Evolutionary conservation across 1,140 invertebrate species (phyloP).

Genomic region (Drosophila orena): DNA sequence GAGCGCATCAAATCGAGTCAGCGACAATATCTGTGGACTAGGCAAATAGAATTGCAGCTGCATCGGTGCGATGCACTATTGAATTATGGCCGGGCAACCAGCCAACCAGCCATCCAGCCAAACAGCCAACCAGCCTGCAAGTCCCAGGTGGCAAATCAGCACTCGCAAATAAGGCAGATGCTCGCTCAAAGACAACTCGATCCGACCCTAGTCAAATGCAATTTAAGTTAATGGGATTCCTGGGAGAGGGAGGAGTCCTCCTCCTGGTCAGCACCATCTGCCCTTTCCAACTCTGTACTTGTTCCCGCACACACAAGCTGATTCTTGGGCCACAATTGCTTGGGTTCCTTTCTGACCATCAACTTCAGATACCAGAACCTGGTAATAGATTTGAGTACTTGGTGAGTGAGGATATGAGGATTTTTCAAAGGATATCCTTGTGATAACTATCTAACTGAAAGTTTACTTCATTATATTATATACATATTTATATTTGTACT

Average conservation of each 20-base stretch:
- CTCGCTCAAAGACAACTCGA: conserved; percentile 18
- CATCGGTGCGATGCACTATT: conserved; percentile 37
- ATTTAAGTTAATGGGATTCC: conserved; percentile 42
- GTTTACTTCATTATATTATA: too few relatives aligned
- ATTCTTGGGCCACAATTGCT: conserved; percentile 1
- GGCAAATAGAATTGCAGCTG: conserved; percentile 44
- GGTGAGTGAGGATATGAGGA: too few relatives aligned
- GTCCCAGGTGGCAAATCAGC: conserved; percentile 46
- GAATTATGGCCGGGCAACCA: conserved; percentile 31
- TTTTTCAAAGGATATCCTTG: too few relatives aligned
- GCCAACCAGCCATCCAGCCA: background rate
- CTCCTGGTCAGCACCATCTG: conserved; percentile 27
- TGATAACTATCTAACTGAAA: too few relatives aligned
- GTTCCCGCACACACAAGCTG: conserved; percentile 7
- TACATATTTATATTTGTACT: too few relatives aligned
- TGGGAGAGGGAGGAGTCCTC: background rate
- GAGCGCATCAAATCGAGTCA: conserved; percentile 42
- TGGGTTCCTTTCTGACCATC: too few relatives aligned
- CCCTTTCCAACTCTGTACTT: background rate
- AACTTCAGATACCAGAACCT: too few relatives aligned
- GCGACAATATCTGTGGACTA: conserved; percentile 20
- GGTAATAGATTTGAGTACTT: too few relatives aligned
- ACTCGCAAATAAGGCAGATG: conserved; percentile 21
- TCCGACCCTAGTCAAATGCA: conserved; percentile 15
- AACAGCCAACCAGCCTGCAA: background rate